Evolutionary conservation across 2,888 invertebrate genomes (phyloP).

Genomic region (Caenorhabditis doughertyi): DNA sequence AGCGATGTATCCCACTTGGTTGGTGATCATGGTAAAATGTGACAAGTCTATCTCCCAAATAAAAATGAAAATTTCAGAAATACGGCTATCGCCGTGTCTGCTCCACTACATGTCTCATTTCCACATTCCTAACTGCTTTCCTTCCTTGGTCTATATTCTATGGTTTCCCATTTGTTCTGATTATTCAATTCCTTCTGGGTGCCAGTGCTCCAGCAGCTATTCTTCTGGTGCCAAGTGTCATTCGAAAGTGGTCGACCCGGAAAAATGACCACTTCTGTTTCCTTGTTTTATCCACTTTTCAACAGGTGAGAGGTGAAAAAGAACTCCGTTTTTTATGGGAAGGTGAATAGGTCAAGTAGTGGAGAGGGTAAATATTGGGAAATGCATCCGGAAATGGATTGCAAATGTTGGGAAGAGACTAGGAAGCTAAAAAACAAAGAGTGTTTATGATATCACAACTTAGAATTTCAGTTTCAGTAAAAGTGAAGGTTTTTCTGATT

Average conservation of each 20-base stretch:
- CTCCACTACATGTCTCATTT: constrained; percentile 41
- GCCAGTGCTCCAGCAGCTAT: constrained; percentile 50
- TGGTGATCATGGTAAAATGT: constrained; percentile 21
- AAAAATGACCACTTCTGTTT: constrained; percentile 61
- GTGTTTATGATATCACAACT: too few relatives aligned
- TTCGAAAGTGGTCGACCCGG: constrained; percentile 64
- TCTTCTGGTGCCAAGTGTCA: constrained; percentile 61
- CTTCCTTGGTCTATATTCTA: constrained; percentile 51
- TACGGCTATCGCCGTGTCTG: constrained; percentile 49
- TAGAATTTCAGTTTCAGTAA: too few relatives aligned
- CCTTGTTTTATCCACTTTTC: constrained; percentile 47
- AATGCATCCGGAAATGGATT: constrained; percentile 2
- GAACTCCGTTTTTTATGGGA: constrained; percentile 4
- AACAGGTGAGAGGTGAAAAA: constrained; percentile 39
- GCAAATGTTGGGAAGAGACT: background rate
- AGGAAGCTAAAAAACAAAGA: too few relatives aligned
- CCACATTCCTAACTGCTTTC: constrained; percentile 50
- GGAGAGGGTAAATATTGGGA: constrained; percentile 16
- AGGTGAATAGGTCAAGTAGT: constrained; percentile 23
- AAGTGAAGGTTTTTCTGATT: too few relatives aligned
- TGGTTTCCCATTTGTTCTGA: constrained; percentile 40
- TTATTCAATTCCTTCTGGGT: constrained; percentile 46
- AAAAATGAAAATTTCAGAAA: constrained; percentile 35
- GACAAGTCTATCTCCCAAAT: background rate
- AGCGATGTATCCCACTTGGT: constrained; percentile 16